A percentile compares a stretch with the other conserved stretches of the same genome.
Evolutionary conservation across 2,888 invertebrate genomes (phyloP).

Genomic region (Heliconius hortense): DNA sequence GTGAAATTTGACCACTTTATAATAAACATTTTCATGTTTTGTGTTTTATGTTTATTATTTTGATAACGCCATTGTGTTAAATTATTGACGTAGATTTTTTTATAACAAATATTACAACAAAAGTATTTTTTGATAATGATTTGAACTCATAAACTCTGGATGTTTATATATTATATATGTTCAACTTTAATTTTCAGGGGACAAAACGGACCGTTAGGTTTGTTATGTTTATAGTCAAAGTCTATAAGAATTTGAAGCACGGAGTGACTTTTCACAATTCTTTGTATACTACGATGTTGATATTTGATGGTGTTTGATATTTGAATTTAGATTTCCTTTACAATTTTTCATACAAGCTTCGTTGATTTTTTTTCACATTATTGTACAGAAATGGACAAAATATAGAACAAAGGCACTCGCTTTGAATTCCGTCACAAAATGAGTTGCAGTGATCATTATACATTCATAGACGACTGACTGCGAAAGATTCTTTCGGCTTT

Average conservation of each 20-base stretch:
- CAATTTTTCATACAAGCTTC: constrained; percentile 25
- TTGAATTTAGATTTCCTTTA: constrained; percentile 16
- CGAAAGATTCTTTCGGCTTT: constrained; percentile 65
- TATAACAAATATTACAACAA: no score
- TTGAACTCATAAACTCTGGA: no score
- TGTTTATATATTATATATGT: no score
- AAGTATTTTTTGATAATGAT: no score
- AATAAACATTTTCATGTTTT: background rate
- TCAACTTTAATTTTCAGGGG: no score
- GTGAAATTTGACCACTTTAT: constrained; percentile 20
- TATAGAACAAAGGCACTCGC: constrained; percentile 46
- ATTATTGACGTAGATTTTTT: background rate
- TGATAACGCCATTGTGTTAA: background rate
- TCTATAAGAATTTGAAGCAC: no score
- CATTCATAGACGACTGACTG: constrained; percentile 72
- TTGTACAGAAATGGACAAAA: constrained; percentile 40
- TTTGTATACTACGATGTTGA: no score
- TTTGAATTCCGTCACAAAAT: constrained; percentile 46
- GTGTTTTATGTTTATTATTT: constrained; percentile 13
- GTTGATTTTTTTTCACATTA: constrained; percentile 36
- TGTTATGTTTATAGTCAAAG: no score
- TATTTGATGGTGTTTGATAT: background rate
- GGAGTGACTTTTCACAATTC: no score
- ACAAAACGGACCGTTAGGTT: no score
- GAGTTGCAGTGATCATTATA: constrained; percentile 70